Evolutionary conservation across 2,888 invertebrate genomes (phyloP), one percentile per base, ranked within the genome.

Genomic region (Orchesella flavescens): DNA sequence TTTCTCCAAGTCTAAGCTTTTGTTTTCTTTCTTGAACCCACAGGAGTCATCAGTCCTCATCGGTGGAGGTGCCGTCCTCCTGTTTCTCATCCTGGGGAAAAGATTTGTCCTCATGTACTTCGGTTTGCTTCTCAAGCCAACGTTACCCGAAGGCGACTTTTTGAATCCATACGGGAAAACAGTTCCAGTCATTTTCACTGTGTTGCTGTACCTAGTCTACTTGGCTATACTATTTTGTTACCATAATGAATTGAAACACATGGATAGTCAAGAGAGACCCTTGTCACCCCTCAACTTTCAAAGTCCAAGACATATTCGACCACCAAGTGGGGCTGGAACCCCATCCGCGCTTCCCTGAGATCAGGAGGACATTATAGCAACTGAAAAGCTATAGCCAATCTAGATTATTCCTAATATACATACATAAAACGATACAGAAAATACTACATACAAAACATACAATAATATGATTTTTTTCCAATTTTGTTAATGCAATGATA

Each of bases 151-250:
- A 77, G 84, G 82, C 34, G 34, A 34, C 34, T 86, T 86, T 74
- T 77, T 86, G n/a, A 76, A 85, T 73, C 83, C 81, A n/a, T 85
- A 86, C 34, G 85, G 85, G 13, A 77, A 61, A 24, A 78, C 82
- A 57, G 83, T 84, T 12, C 85, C 86, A 21, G 53, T 86, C n/a
- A 80, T 85, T 63, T 86, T 86, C 81, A 85, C 86, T 53, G 68
- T 77, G 53, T 65, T 85, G 23, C 81, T 86, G 19, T 86, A 86
- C 84, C 71, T 84, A 55, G 78, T 85, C 79, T 86, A 86, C 81
- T 65, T 86, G 77, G 83, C 83, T 69, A 81, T 85, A 43, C 72
- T 85, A 13, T 84, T 85, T 71, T 83, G 83, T 68, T 86, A 86
- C 73, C 85, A 84, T 76, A 84, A 4, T 34, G 85, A 85, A 76